These are phyloP conservation scores for Andrena camellia DNA, from an alignment of 2,888 invertebrate species.

Conservation along the genomic window DNA sequence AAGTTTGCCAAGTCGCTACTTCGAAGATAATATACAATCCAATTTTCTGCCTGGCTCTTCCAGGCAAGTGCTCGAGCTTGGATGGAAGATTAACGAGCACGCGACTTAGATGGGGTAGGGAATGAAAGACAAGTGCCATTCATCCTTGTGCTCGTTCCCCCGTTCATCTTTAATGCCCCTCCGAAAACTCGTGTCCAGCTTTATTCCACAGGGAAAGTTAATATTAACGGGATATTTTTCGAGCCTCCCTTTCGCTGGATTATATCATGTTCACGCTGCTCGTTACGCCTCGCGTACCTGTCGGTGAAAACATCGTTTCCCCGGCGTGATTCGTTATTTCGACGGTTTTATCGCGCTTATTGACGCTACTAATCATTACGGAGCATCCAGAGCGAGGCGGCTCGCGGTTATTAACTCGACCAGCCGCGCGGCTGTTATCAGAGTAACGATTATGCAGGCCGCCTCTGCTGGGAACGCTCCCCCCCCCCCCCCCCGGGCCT, in stretches of 20 bases:
- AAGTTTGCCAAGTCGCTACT: slow-evolving; percentile 20
- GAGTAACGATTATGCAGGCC: slow-evolving; percentile 16
- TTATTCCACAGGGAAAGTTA: slow-evolving; percentile 36
- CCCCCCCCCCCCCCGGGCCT: too few relatives aligned
- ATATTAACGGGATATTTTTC: slow-evolving; percentile 27
- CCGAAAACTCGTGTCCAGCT: not conserved
- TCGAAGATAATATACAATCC: slow-evolving; percentile 8
- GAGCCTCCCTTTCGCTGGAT: slow-evolving; percentile 47
- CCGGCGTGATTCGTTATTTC: slow-evolving; percentile 6
- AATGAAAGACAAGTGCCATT: slow-evolving; percentile 6
- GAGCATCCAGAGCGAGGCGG: slow-evolving; percentile 5
- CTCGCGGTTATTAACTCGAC: slow-evolving; percentile 33
- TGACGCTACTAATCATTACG: not conserved
- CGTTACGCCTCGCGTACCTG: slow-evolving; percentile 27
- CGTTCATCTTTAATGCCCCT: not conserved
- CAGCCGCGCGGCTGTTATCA: slow-evolving; percentile 12
- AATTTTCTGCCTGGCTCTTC: slow-evolving; percentile 27
- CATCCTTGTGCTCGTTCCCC: not conserved
- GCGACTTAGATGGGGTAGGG: not conserved
- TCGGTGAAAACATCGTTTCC: slow-evolving; percentile 18
- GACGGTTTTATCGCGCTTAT: not conserved
- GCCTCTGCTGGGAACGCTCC: not conserved
- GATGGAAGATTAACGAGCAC: not conserved
- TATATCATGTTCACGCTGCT: slow-evolving; percentile 48
- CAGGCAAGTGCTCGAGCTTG: not conserved